A percentile compares a stretch with the other conserved stretches of the same genome.
phyloP scores from a whole-genome alignment of 2,113 vertebrate species.

The Carollia perspicillata region DNA sequence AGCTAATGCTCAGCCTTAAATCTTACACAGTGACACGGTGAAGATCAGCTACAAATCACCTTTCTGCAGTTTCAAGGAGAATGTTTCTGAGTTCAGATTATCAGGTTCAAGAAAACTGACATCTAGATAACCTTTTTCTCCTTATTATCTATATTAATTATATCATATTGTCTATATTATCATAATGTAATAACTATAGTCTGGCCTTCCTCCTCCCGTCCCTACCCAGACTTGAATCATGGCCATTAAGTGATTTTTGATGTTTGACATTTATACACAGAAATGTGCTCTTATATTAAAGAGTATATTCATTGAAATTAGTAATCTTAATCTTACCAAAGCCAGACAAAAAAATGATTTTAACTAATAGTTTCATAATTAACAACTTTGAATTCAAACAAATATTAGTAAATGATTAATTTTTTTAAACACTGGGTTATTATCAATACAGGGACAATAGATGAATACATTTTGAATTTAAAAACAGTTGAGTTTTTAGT shows the following conservation, averaged over 20 bases:
- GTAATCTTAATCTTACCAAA: background rate
- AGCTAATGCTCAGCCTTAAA: conserved; percentile 39
- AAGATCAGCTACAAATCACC: background rate
- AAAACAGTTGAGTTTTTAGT: background rate
- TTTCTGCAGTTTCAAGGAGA: background rate
- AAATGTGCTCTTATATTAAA: background rate
- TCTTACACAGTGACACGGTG: background rate
- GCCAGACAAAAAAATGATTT: background rate
- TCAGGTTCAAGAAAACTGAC: background rate
- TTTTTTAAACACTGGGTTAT: background rate
- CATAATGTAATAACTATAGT: background rate
- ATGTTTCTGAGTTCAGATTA: background rate
- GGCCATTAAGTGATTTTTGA: background rate
- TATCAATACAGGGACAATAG: background rate
- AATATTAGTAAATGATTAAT: background rate
- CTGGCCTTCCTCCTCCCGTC: background rate
- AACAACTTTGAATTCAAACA: conserved; percentile 31
- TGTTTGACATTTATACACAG: background rate
- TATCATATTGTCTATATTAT: background rate
- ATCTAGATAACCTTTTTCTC: background rate
- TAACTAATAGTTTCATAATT: background rate
- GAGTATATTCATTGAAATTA: background rate
- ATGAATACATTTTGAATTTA: background rate
- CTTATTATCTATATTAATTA: background rate
- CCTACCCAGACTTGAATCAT: background rate